Conservation (phyloP, 2,797 vertebrate genomes). For the Protonibea diacanthus region DNA sequence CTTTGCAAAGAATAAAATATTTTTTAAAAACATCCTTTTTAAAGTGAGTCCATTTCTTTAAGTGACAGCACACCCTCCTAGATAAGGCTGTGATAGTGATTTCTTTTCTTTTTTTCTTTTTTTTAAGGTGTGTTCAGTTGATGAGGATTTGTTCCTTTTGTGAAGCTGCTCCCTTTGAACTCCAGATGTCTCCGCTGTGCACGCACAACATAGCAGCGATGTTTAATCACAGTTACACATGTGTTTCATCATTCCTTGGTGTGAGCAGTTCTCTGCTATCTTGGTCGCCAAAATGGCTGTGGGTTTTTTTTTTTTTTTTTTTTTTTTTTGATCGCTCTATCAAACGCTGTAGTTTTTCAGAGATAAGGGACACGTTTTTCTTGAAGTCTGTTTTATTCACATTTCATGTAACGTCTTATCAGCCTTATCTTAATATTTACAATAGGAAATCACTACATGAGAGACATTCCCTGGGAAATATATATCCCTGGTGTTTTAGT, state of each 20-base stretch:
- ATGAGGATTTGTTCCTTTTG: slow-evolving; percentile 49
- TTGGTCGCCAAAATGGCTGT: slow-evolving; percentile 48
- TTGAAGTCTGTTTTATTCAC: slow-evolving; percentile 67
- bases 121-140: slow-evolving; percentile 8
- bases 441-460: slow-evolving; percentile 38
- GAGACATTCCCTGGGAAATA: slow-evolving; percentile 7
- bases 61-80: slow-evolving; percentile 4
- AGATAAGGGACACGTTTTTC: slow-evolving; percentile 74
- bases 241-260: slow-evolving; percentile 80
- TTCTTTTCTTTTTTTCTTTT: background rate
- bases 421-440: slow-evolving; percentile 57
- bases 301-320: slow-evolving; percentile 40
- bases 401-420: slow-evolving; percentile 61
- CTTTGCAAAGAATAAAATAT: slow-evolving; percentile 83
- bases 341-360: slow-evolving; percentile 21
- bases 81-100: slow-evolving; percentile 16
- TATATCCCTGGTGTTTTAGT: too few relatives aligned
- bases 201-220: slow-evolving; percentile 51
- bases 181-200: slow-evolving; percentile 58
- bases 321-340: slow-evolving; percentile 64
- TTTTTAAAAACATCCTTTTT: slow-evolving; percentile 60
- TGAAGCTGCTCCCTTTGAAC: slow-evolving; percentile 63
- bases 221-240: slow-evolving; percentile 74
- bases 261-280: slow-evolving; percentile 67
- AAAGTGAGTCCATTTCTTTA: slow-evolving; percentile 13